A percentile compares a stretch with the other conserved stretches of the same genome.
Evolutionary conservation across 2,797 vertebrate species (phyloP).

Genomic region (Sparus aurata): DNA sequence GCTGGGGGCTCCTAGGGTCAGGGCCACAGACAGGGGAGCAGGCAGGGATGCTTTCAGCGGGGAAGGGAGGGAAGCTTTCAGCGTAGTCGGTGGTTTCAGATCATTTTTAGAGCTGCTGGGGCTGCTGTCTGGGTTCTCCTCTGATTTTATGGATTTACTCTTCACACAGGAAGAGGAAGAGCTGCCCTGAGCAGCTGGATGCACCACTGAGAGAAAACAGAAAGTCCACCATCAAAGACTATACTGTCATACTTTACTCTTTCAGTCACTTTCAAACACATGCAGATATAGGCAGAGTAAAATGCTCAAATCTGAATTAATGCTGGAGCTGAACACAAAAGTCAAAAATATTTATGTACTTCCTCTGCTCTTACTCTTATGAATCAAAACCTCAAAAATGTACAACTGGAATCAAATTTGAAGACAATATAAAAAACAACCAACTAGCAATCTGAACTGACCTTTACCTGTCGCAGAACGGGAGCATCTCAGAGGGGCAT

Average conservation of each 20-base stretch:
- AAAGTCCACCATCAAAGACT: constrained; percentile 8
- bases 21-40: constrained; percentile 40
- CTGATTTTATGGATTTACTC: constrained; percentile 45
- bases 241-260: not conserved
- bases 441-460: constrained; percentile 52
- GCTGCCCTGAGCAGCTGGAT: constrained; percentile 74
- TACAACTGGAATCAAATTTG: too few species aligned
- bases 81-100: constrained; percentile 49
- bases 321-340: not conserved
- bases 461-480: constrained; percentile 74
- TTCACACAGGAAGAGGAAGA: constrained; percentile 68
- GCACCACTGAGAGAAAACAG: constrained; percentile 65
- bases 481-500: constrained; percentile 82
- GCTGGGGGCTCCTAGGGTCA: constrained; percentile 44
- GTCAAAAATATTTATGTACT: too few species aligned
- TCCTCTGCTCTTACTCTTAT: too few species aligned
- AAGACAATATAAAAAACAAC: too few species aligned
- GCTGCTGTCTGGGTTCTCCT: constrained; percentile 47
- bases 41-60: constrained; percentile 65
- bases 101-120: constrained; percentile 26
- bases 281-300: not conserved
- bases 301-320: not conserved
- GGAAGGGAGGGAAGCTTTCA: constrained; percentile 65
- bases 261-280: not conserved
- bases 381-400: too few species aligned